Conservation (phyloP, 2,113 vertebrate genomes). For the Phyllostomus hastatus region DNA sequence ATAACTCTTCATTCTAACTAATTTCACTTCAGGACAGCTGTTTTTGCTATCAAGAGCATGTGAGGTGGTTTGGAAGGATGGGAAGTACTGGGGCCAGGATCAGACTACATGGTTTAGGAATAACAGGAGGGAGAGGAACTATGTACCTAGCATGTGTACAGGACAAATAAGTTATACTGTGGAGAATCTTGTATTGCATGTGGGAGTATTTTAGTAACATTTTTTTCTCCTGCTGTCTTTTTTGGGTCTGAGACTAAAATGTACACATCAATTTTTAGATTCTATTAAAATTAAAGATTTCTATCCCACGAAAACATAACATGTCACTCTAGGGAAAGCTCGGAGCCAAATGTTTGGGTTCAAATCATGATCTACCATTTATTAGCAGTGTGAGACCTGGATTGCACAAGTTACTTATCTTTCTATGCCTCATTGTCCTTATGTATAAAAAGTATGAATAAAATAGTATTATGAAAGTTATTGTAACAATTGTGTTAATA, state of each 20-base stretch:
- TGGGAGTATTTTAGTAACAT: neutral
- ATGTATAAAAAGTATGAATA: neutral
- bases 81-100: neutral
- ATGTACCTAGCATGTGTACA: neutral
- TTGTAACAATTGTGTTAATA: neutral
- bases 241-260: neutral
- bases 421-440: neutral
- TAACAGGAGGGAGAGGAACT: neutral
- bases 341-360: neutral
- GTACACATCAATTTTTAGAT: neutral
- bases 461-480: neutral
- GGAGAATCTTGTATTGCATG: neutral
- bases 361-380: neutral
- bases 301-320: neutral
- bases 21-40: neutral
- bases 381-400: neutral
- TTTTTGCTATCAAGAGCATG: neutral
- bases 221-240: neutral
- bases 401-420: neutral
- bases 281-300: conserved; percentile 14
- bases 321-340: neutral
- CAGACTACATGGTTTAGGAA: neutral
- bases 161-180: neutral
- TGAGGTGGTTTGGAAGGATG: neutral
- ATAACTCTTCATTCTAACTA: neutral